Percentiles rank a stretch among this genome's conserved stretches.
Evolutionary conservation across 2,113 vertebrate species (phyloP).

Genomic region (Melierax canorus): DNA sequence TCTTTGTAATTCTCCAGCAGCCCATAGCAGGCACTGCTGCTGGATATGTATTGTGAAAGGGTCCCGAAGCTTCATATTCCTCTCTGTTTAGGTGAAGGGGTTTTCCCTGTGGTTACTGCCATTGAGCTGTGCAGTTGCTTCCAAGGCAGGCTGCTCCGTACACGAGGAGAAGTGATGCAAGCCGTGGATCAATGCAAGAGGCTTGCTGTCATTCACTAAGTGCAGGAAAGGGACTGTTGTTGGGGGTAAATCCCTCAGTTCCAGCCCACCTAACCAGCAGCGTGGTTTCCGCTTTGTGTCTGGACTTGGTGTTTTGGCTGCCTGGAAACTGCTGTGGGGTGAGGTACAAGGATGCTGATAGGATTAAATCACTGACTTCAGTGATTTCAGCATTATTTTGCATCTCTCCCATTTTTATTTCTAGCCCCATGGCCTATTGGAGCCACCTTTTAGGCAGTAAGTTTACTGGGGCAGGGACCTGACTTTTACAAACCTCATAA

Average conservation of each 20-base stretch:
- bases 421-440: background rate
- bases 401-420: background rate
- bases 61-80: background rate
- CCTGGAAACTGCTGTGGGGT: background rate
- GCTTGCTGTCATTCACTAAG: background rate
- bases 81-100: background rate
- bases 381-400: background rate
- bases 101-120: background rate
- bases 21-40: background rate
- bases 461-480: background rate
- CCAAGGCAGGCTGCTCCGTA: background rate
- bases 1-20: background rate
- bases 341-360: background rate
- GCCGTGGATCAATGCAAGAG: background rate
- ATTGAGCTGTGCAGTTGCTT: background rate
- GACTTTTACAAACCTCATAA: background rate
- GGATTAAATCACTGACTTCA: background rate
- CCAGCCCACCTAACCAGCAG: background rate
- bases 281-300: background rate
- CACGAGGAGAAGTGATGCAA: background rate
- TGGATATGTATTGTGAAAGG: background rate
- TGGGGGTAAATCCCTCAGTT: background rate
- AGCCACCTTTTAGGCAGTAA: background rate
- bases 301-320: background rate
- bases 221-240: background rate